A percentile compares a stretch with the other conserved stretches of the same genome.
phyloP scores from a whole-genome alignment of 2,797 vertebrate genomes.

The Tolypeutes matacus region DNA sequence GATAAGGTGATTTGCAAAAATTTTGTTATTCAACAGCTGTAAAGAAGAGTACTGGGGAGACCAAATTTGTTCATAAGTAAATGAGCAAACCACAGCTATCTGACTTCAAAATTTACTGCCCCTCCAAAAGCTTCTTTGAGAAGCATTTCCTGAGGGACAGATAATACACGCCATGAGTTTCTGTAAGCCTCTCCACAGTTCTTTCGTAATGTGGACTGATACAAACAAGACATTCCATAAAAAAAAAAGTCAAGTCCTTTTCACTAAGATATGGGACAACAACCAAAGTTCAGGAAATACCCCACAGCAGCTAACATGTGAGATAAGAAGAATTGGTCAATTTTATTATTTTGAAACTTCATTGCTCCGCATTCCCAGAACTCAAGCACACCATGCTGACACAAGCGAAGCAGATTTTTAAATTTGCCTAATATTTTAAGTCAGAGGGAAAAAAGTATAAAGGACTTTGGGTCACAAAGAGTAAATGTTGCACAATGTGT shows the following conservation, averaged over 20 bases:
- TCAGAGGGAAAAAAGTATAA: not conserved
- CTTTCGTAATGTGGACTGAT: not conserved
- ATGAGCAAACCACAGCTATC: not conserved
- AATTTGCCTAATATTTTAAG: not conserved
- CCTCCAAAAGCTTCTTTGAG: not conserved
- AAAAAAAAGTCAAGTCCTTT: not conserved
- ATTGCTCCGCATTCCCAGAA: not conserved
- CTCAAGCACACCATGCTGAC: not conserved
- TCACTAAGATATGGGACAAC: not conserved
- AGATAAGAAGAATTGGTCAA: not conserved
- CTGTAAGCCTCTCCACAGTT: not conserved
- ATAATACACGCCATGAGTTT: not conserved
- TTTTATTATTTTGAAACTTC: not conserved
- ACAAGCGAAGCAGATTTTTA: not conserved
- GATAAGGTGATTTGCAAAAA: not conserved
- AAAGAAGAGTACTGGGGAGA: not conserved
- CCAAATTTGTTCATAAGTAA: not conserved
- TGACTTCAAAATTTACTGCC: not conserved
- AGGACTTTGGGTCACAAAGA: not conserved
- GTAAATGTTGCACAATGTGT: not conserved
- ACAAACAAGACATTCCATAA: not conserved
- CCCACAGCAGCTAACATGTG: rapidly evolving
- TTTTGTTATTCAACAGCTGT: not conserved
- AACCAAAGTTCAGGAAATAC: not conserved
- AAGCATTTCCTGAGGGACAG: not conserved